A percentile compares a stretch with the other conserved stretches of the same genome.
Evolutionary conservation across 2,888 invertebrate genomes (phyloP).

Genomic region (Nomada goodeniana): DNA sequence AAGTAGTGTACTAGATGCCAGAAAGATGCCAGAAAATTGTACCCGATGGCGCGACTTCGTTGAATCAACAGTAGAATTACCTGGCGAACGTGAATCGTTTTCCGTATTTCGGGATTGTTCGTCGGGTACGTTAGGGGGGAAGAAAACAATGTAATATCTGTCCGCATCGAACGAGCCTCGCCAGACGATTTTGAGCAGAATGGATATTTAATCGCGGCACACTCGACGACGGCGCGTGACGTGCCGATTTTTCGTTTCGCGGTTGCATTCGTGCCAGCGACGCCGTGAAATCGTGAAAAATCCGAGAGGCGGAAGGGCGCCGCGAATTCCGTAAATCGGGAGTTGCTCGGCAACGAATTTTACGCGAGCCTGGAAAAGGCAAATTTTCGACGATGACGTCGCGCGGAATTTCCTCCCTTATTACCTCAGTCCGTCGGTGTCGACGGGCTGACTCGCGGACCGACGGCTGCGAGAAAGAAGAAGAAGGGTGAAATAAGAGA

Average conservation of each 20-base stretch:
- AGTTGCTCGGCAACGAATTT: constrained; percentile 2
- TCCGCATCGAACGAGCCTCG: too few relatives aligned
- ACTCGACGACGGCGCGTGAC: neutral
- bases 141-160: too few relatives aligned
- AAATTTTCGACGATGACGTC: constrained; percentile 26
- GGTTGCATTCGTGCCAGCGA: neutral
- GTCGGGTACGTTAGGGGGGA: too few relatives aligned
- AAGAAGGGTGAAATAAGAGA: neutral
- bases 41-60: too few relatives aligned
- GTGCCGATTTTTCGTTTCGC: neutral
- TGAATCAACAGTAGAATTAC: too few relatives aligned
- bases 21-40: too few relatives aligned
- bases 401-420: constrained; percentile 27
- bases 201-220: neutral
- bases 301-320: neutral
- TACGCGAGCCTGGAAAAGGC: neutral
- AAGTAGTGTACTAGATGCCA: too few relatives aligned
- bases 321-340: neutral
- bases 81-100: too few relatives aligned
- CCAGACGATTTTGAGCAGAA: neutral
- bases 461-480: neutral
- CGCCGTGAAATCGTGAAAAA: constrained; percentile 10
- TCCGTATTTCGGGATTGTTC: too few relatives aligned
- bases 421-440: constrained; percentile 8
- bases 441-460: neutral